phyloP scores from a whole-genome alignment of 2,888 invertebrate genomes.

The Heliconius ethilla region DNA sequence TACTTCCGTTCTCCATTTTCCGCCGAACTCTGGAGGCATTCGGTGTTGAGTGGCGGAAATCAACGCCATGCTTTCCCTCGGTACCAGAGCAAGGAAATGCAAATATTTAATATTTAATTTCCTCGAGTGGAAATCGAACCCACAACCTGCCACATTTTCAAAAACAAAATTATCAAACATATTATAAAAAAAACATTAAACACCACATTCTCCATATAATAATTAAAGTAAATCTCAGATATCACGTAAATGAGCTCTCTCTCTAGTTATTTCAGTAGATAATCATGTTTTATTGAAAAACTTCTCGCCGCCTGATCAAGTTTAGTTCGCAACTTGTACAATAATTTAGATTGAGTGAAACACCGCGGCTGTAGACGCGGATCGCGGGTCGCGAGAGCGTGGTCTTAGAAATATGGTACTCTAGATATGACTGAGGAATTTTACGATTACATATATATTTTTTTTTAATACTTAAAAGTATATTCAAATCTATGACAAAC shows the following conservation, averaged over 20 bases:
- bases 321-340: constrained; percentile 74
- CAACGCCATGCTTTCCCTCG: not conserved
- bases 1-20: not conserved
- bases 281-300: constrained; percentile 79
- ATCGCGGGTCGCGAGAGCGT: constrained; percentile 21
- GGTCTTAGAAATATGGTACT: not conserved
- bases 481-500: too few species aligned
- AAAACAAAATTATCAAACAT: too few species aligned
- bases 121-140: too few species aligned
- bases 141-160: too few species aligned
- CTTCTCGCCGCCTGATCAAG: constrained; percentile 66
- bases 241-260: constrained; percentile 38
- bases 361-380: constrained; percentile 10
- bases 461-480: too few species aligned
- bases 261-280: constrained; percentile 56
- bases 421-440: constrained; percentile 30
- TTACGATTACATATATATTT: not conserved
- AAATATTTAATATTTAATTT: not conserved
- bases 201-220: not conserved
- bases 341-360: constrained; percentile 74
- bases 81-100: not conserved
- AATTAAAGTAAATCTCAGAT: constrained; percentile 29
- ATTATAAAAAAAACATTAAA: not conserved
- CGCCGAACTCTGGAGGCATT: not conserved
- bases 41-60: not conserved